These are phyloP conservation scores for Eira barbara DNA, from an alignment of 2,113 vertebrate species.

Conservation along the genomic window DNA sequence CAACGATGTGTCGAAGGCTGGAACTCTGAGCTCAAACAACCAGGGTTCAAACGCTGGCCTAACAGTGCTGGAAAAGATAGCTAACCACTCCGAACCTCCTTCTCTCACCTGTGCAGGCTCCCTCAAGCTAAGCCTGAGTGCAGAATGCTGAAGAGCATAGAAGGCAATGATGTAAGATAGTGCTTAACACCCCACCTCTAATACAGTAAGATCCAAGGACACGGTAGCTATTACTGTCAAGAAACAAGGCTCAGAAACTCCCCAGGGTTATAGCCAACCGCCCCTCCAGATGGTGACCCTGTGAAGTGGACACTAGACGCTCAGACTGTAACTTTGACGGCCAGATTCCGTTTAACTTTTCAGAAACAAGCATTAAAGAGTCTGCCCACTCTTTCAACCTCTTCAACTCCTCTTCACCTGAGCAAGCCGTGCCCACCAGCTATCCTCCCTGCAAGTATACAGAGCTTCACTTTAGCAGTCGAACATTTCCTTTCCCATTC, in stretches of 20 bases:
- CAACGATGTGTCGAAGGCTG: not conserved
- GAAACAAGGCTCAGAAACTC: not conserved
- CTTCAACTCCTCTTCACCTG: not conserved
- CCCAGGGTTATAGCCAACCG: not conserved
- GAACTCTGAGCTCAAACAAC: not conserved
- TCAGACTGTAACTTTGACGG: not conserved
- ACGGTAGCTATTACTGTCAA: not conserved
- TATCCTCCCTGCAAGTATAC: not conserved
- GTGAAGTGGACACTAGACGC: not conserved
- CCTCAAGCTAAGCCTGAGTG: not conserved
- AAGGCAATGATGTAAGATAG: not conserved
- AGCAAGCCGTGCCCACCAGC: not conserved
- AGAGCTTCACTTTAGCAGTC: not conserved
- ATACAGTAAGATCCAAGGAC: not conserved
- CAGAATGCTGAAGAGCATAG: not conserved
- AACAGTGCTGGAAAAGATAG: not conserved
- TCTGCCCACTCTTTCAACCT: not conserved
- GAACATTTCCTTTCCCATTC: not conserved
- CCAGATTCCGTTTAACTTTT: not conserved
- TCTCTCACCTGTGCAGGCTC: not conserved
- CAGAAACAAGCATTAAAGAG: not conserved
- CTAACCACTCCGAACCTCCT: not conserved
- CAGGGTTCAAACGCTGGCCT: not conserved
- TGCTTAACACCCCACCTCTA: not conserved
- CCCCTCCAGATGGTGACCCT: conserved; percentile 3